phyloP scores from a whole-genome alignment of 1,140 invertebrate species.

The Diorhabda elongata region DNA sequence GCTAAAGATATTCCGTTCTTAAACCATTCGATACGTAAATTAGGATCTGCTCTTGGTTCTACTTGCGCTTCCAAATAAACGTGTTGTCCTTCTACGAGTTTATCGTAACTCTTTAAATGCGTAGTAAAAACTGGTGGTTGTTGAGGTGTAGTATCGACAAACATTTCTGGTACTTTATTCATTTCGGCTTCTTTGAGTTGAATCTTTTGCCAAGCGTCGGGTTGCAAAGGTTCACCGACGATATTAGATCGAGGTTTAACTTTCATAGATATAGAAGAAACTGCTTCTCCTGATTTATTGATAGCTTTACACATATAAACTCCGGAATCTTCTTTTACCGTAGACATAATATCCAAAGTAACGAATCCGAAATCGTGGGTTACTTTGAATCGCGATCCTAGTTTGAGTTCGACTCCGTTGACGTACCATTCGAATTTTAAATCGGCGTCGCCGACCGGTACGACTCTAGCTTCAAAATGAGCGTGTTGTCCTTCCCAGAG shows the following conservation, averaged over 20 bases:
- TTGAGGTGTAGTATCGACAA: conserved; percentile 73
- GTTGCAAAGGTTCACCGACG: conserved; percentile 74
- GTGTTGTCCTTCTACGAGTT: conserved; percentile 82
- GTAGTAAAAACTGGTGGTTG: conserved; percentile 88
- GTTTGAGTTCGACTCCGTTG: conserved; percentile 87
- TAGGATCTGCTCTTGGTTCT: conserved; percentile 93
- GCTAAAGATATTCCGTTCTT: conserved; percentile 85
- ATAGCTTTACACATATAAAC: conserved; percentile 91
- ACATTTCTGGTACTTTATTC: conserved; percentile 81
- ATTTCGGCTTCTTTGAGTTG: conserved; percentile 83
- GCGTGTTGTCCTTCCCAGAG: conserved; percentile 91
- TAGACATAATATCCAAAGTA: conserved; percentile 83
- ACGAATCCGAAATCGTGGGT: conserved; percentile 93
- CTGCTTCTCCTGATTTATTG: conserved; percentile 85
- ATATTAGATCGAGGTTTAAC: conserved; percentile 79
- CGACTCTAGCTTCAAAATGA: conserved; percentile 94
- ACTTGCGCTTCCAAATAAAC: conserved; percentile 92
- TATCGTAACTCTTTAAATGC: conserved; percentile 81
- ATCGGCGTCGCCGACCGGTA: conserved; percentile 88
- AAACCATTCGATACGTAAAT: conserved; percentile 86
- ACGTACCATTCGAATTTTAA: conserved; percentile 91
- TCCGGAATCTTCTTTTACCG: conserved; percentile 86
- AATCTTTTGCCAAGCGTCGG: conserved; percentile 86
- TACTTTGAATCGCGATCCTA: conserved; percentile 84
- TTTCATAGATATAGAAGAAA: conserved; percentile 83